Conservation (phyloP, 2,113 vertebrate species). For the Glaucomys volans region DNA sequence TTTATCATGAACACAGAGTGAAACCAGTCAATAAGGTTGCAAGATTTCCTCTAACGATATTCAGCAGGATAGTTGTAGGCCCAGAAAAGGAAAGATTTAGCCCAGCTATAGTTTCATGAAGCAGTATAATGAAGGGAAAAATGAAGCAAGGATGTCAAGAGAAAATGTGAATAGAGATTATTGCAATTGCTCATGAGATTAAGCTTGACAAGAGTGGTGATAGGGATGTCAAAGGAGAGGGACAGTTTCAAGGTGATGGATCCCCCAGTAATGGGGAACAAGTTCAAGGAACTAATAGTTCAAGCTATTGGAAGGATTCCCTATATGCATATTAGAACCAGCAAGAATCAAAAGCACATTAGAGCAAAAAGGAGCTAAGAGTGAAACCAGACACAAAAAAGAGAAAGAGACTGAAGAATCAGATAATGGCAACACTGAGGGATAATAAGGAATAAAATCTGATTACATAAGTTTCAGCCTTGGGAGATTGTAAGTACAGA, state of each 20-base stretch:
- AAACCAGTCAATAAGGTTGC: neutral
- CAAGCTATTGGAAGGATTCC: neutral
- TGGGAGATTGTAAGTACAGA: neutral
- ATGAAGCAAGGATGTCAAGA: neutral
- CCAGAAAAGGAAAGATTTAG: neutral
- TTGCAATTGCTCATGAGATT: neutral
- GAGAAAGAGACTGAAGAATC: neutral
- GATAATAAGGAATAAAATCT: neutral
- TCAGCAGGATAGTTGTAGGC: neutral
- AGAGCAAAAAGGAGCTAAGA: neutral
- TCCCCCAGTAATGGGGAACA: neutral
- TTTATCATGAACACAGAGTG: neutral
- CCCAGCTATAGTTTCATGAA: neutral
- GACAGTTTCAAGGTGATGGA: too few species aligned
- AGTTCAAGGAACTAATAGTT: neutral
- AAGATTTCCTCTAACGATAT: neutral
- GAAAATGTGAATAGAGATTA: neutral
- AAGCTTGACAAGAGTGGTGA: neutral
- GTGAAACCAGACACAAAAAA: neutral
- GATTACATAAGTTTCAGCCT: neutral
- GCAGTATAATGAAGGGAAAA: neutral
- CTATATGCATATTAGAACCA: neutral
- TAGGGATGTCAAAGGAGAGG: neutral
- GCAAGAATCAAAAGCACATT: neutral
- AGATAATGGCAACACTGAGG: neutral